Evolutionary conservation across 1,140 invertebrate species (phyloP).

Genomic region (Doryteuthis pealeii): DNA sequence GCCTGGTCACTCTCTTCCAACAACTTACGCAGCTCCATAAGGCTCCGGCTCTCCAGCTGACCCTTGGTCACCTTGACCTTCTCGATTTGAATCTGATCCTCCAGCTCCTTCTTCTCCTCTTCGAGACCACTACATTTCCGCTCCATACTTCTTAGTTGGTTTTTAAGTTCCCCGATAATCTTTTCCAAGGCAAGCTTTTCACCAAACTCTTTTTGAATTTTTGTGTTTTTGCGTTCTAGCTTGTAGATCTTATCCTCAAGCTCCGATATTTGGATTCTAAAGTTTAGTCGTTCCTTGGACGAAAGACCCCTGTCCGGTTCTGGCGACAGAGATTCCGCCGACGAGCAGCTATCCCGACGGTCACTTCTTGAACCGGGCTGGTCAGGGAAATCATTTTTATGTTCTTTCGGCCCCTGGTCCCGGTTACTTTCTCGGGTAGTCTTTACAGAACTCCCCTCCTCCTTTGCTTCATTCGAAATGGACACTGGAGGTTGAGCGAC

Average conservation of each 20-base stretch:
- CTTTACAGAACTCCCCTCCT: neutral
- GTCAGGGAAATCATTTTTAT: neutral
- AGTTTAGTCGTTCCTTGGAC: neutral
- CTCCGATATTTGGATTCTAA: neutral
- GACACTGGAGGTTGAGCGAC: neutral
- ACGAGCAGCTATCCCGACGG: neutral
- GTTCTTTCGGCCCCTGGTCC: neutral
- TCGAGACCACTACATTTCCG: constrained; percentile 34
- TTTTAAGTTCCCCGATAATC: constrained; percentile 59
- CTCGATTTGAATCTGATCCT: constrained; percentile 21
- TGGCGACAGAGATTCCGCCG: neutral
- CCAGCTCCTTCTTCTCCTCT: constrained; percentile 35
- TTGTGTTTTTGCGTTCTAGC: constrained; percentile 17
- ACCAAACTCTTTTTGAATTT: constrained; percentile 27
- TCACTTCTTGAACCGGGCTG: neutral
- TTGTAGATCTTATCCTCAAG: constrained; percentile 13
- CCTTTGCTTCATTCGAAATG: neutral
- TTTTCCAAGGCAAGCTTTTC: constrained; percentile 25
- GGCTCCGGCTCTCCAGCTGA: constrained; percentile 28
- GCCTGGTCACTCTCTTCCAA: constrained; percentile 64
- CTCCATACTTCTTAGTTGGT: constrained; percentile 39
- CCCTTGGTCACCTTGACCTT: constrained; percentile 32
- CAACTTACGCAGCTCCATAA: constrained; percentile 27
- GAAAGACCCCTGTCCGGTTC: neutral
- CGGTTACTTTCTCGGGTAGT: neutral